These are phyloP conservation scores for Ameiurus melas DNA, from an alignment of 2,113 vertebrate genomes.

Conservation along the genomic window DNA sequence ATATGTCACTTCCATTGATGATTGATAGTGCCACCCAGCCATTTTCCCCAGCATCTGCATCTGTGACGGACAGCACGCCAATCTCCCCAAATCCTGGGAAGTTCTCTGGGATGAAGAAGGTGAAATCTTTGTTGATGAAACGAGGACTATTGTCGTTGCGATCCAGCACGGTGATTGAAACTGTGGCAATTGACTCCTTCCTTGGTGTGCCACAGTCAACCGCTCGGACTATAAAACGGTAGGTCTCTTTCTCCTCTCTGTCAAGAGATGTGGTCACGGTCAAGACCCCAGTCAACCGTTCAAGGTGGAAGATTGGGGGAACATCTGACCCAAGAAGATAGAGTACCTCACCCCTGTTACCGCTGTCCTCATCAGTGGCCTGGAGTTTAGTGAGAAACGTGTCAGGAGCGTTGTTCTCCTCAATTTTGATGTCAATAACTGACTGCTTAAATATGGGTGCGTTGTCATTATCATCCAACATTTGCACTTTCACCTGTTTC, in stretches of 20 bases:
- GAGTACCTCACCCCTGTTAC: constrained; percentile 79
- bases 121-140: constrained; percentile 98
- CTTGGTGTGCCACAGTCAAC: constrained; percentile 87
- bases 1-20: constrained; percentile 93
- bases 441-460: constrained; percentile 87
- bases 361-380: constrained; percentile 90
- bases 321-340: constrained; percentile 90
- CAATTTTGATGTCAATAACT: constrained; percentile 84
- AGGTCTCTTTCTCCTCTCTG: constrained; percentile 93
- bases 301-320: constrained; percentile 85
- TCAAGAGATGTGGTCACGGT: constrained; percentile 87
- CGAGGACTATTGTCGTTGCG: constrained; percentile 96
- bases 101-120: constrained; percentile 97
- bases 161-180: constrained; percentile 87
- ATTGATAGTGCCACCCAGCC: constrained; percentile 95
- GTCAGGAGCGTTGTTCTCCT: constrained; percentile 91
- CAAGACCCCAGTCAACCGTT: constrained; percentile 84
- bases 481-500: constrained; percentile 81
- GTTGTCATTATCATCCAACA: constrained; percentile 95
- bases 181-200: constrained; percentile 87
- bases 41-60: constrained; percentile 89
- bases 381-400: constrained; percentile 86
- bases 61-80: constrained; percentile 91
- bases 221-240: constrained; percentile 89
- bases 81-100: constrained; percentile 96